Evolutionary conservation across 64 coral and sea anemone genomes (phyloP), one percentile per base, ranked within the genome.

Genomic region (Orbicella faveolata): DNA sequence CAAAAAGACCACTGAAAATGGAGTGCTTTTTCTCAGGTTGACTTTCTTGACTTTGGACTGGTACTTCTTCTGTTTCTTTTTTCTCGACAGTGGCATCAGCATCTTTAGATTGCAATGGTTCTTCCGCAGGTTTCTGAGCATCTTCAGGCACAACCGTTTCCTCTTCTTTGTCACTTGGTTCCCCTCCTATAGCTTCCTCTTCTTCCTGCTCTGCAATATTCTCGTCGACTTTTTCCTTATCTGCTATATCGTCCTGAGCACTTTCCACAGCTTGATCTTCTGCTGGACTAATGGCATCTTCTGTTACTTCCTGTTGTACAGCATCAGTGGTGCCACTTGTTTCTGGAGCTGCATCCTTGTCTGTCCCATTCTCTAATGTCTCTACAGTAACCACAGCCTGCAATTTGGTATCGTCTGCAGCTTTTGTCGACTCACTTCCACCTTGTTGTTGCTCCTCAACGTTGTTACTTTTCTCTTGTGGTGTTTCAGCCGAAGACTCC

Each of bases 221-320:
- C 34, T 18, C 75, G 3, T 34, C 52, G 65, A 74, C 87, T 84
- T 77, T 70, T 23, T 66, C 61, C 33, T 76, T 75, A 48, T 89
- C 79, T 19, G 67, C 25, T 48, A 53, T 34, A 65, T 86, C 90
- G n/a, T 48, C 72, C 41, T 72, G 4, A 52, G 35, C 51, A 39
- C 73, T 84, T 52, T 57, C 53, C 3, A 52, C 19, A 63, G 53
- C 85, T 89, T 83, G 55, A 77, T 37, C 67, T 18, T 18, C 73
- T 79, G n/a, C 52, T 17, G 73, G 79, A 9, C 26, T 55, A 9
- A 59, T 36, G 12, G 23, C 75, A 79, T 16, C 33, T 20, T 66
- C 63, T 79, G 62, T 80, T 72, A 17, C 57, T 15, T 78, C 59
- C 15, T 52, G 12, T 23, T 67, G 39, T 67, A 39, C n/a, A 35